Evolutionary conservation across 2,888 invertebrate genomes (phyloP).

Genomic region (Zelleria hepariella): DNA sequence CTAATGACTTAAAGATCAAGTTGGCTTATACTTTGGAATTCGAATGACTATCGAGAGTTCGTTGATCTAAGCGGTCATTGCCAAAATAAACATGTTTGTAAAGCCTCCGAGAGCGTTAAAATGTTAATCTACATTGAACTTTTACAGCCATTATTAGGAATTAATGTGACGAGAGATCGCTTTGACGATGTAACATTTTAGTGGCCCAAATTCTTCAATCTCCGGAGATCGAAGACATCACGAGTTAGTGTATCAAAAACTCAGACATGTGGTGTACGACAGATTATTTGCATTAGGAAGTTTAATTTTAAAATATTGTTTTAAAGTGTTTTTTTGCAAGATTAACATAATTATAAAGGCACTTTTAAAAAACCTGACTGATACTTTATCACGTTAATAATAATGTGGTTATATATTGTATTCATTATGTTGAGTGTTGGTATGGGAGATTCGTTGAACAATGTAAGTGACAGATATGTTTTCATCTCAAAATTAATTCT

Average conservation of each 20-base stretch:
- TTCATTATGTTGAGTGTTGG: conserved; percentile 34
- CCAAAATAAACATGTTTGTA: conserved; percentile 49
- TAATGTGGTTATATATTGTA: conserved; percentile 35
- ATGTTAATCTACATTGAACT: conserved; percentile 30
- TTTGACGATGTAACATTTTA: conserved; percentile 37
- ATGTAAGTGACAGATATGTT: conserved; percentile 38
- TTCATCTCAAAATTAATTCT: too few species aligned
- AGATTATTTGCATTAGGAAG: conserved; percentile 12
- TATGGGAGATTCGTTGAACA: conserved; percentile 27
- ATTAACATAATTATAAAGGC: conserved; percentile 11
- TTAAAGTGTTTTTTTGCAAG: conserved; percentile 11
- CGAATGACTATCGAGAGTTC: conserved; percentile 27
- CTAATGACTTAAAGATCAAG: neutral
- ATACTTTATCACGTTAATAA: conserved; percentile 19
- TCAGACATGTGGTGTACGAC: conserved; percentile 29
- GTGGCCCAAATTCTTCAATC: conserved; percentile 39
- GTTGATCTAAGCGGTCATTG: conserved; percentile 63
- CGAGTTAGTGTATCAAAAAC: conserved; percentile 61
- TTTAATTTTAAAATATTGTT: neutral
- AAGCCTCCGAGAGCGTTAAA: conserved; percentile 31
- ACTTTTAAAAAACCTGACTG: too few species aligned
- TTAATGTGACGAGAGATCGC: conserved; percentile 6
- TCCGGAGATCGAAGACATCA: conserved; percentile 45
- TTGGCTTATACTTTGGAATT: neutral
- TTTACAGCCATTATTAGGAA: conserved; percentile 15